Conservation (phyloP, 2,113 vertebrate genomes). For the Bambusicola thoracicus region DNA sequence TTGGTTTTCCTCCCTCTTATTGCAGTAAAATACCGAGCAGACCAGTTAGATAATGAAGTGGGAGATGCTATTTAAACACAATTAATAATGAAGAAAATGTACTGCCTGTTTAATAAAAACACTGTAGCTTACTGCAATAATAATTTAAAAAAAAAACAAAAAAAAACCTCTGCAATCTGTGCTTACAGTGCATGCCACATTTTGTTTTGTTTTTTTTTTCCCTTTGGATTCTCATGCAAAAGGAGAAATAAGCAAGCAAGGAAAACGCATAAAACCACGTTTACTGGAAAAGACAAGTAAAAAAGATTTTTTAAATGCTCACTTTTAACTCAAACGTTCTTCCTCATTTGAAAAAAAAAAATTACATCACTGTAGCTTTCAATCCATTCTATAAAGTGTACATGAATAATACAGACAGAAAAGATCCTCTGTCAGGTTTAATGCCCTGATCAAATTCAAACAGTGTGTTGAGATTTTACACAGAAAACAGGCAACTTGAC, state of each 20-base stretch:
- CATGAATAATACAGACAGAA: not conserved
- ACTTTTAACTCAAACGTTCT: not conserved
- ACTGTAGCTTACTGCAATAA: not conserved
- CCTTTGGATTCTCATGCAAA: not conserved
- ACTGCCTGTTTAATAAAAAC: not conserved
- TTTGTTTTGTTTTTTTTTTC: not conserved
- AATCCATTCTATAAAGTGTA: not conserved
- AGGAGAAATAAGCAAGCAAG: not conserved
- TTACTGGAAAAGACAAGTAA: not conserved
- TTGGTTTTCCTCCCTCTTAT: not conserved
- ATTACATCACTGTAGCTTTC: not conserved
- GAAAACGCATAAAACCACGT: not conserved
- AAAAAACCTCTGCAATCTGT: not conserved
- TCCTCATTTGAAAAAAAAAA: not conserved
- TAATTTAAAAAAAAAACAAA: not conserved
- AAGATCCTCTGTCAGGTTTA: not conserved
- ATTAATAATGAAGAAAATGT: not conserved
- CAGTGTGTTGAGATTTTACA: not conserved
- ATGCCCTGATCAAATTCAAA: not conserved
- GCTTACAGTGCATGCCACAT: too few species aligned
- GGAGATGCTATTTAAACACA: not conserved
- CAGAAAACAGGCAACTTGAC: not conserved
- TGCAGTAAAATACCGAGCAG: not conserved
- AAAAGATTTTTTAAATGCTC: not conserved
- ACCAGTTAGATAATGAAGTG: not conserved